Base-by-base conservation (phyloP, 2,888 invertebrate genomes). In the Pollenia labialis region DNA sequence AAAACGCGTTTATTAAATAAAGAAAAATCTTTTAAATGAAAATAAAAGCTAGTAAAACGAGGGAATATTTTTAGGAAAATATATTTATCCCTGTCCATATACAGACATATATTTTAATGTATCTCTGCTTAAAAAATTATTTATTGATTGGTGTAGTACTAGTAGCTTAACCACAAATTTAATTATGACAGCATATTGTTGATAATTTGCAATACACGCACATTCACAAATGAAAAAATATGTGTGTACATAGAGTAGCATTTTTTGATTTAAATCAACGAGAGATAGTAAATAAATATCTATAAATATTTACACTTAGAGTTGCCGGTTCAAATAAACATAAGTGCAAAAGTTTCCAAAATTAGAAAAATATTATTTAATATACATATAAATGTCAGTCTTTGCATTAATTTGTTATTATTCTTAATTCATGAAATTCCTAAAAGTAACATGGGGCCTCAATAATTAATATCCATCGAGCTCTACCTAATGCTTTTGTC, bases 121-220 rank as follows among this genome's bases (percentile, higher is more conserved):
- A 18, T 48, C 58, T 60, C 72, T 60, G 52, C 71, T 81, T 69
- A 52, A 56, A 44, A 72, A 77, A 56, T 74, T 68, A 72, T 83
- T 64, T 81, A 81, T 84, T 87, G 84, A 77, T 74, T 56, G 54
- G 40, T 81, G 18, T 62, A 40, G 64, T 32, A 18, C 11, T 46
- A 80, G 69, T 48, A 60, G 72, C 84, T 81, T 81, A 81, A 87
- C 84, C 87, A 52, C 87, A 84, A 87, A 84, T 87, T 84, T 68
- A 87, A 87, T 87, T 84, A 87, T 87, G 81, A 71, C 72, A 72
- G 62, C 82, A 82, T 86, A 86, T 82, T 86, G 79, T 77, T 83
- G 32, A 56, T 71, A 76, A 66, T 74, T 56, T 72, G 18, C 18
- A 11, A 40, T 46, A 71, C 60, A 80, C 4, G 16, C 69, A 48